phyloP scores from a whole-genome alignment of 2,113 vertebrate species.

The Corythornis vintsioides region DNA sequence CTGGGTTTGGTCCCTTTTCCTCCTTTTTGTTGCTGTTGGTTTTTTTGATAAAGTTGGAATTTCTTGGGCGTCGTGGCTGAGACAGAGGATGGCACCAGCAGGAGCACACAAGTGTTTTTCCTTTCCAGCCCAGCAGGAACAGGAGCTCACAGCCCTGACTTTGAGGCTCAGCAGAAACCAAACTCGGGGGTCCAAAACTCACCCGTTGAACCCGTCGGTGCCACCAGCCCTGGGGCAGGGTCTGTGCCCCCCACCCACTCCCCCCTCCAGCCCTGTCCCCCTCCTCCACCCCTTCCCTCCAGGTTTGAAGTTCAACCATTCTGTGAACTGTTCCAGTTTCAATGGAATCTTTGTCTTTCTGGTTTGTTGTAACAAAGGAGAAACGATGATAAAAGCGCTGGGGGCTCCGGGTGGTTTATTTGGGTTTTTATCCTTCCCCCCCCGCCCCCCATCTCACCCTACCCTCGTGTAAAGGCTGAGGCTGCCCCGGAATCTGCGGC shows the following conservation, averaged over 20 bases:
- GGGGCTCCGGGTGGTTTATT: background rate
- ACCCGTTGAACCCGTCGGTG: background rate
- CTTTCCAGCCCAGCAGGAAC: no score
- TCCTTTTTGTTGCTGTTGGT: background rate
- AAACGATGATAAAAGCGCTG: background rate
- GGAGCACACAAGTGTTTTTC: no score
- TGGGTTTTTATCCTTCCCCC: background rate
- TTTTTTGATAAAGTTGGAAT: background rate
- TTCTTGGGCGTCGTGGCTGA: background rate
- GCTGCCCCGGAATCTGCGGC: background rate
- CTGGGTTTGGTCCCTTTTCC: background rate
- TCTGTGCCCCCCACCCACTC: background rate
- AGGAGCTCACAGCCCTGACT: no score
- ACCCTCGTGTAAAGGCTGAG: background rate
- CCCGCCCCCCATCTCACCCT: background rate
- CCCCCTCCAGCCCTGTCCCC: no score
- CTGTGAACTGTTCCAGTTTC: constrained; percentile 22
- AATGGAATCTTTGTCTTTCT: constrained; percentile 41
- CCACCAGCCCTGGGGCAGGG: background rate
- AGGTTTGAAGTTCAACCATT: background rate
- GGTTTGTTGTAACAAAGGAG: constrained; percentile 48
- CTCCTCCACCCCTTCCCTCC: no score
- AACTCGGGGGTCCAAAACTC: background rate
- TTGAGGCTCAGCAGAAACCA: no score
- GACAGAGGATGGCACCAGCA: background rate